Evolutionary conservation across 2,888 invertebrate species (phyloP), one percentile per base, ranked within the genome.

Genomic region (Andrena haemorrhoa): DNA sequence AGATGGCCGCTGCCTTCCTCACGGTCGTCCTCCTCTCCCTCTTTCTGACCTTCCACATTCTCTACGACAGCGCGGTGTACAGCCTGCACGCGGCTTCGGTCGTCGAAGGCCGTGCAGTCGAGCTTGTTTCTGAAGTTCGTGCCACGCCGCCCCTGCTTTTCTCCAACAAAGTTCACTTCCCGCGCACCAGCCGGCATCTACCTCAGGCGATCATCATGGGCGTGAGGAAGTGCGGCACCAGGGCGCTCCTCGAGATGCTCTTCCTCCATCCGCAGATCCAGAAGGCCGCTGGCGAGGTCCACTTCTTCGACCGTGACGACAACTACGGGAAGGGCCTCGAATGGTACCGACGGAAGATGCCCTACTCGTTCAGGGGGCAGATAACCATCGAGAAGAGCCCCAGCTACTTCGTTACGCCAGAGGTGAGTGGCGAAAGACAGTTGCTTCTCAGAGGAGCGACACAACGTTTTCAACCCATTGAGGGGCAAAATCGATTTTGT

Each of bases 321-420:
- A 98, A 98, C 94, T 99, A 98, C 94, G 96, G 96, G 72, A 96
- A 96, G 85, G 99, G 99, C 0, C 95, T 98, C 79, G 98, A 99
- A 82, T 99, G 99, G 99, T 99, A 99, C 94, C 95, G 97, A 80
- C 96, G 96, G 92, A 97, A 98, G 93, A 99, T 99, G 98, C 99
- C 99, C 12, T 97, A 97, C 91, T 98, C 98, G 1, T 97, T 97
- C 94, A 96, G 96, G 84, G 97, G 98, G 60, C 98, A 99, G 94
- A 97, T 99, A 88, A 98, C 98, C 75, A 97, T 99, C 89, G 99
- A 99, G 94, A 99, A 99, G 94, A 99, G 98, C 90, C 99, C 99
- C 5, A 98, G 98, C 91, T 99, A 99, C 94, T 99, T 99, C 94
- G 98, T 99, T 63, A 98, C 98, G 75, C 97, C 98, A 16, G 97